Conservation (phyloP, 2,113 vertebrate genomes). For the Callaeas wilsoni region DNA sequence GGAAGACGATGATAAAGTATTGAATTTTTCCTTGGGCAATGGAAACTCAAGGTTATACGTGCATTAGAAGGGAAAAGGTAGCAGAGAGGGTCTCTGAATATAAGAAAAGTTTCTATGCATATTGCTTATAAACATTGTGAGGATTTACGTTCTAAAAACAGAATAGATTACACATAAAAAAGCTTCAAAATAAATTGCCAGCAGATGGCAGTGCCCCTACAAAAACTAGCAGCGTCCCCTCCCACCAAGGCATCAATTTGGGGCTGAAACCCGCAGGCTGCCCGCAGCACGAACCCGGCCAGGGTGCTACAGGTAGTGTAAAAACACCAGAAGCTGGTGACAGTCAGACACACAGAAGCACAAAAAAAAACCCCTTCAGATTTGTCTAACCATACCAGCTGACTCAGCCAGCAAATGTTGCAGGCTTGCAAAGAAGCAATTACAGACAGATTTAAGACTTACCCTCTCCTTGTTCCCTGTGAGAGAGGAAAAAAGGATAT, state of each 20-base stretch:
- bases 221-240: not conserved
- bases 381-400: not conserved
- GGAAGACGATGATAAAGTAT: accelerated
- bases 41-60: not conserved
- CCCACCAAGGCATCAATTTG: not conserved
- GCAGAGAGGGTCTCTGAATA: not conserved
- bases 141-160: not conserved
- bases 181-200: not conserved
- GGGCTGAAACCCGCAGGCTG: not conserved
- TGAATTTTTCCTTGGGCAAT: not conserved
- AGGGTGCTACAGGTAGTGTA: not conserved
- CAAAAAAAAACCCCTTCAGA: not conserved
- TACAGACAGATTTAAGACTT: conserved; percentile 61
- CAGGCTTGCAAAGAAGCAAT: not conserved
- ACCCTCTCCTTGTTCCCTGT: conserved; percentile 87
- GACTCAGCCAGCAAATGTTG: not conserved
- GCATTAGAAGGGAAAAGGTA: not conserved
- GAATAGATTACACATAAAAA: not conserved
- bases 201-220: conserved; percentile 46
- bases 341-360: not conserved
- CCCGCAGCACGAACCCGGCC: not conserved
- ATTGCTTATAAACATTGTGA: not conserved
- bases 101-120: not conserved
- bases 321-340: not conserved
- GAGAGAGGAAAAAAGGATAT: conserved; percentile 26